Percentiles rank a stretch among this genome's conserved stretches.
These are phyloP conservation scores for Heliornis fulica DNA, from an alignment of 2,113 vertebrate genomes.

Conservation along the genomic window DNA sequence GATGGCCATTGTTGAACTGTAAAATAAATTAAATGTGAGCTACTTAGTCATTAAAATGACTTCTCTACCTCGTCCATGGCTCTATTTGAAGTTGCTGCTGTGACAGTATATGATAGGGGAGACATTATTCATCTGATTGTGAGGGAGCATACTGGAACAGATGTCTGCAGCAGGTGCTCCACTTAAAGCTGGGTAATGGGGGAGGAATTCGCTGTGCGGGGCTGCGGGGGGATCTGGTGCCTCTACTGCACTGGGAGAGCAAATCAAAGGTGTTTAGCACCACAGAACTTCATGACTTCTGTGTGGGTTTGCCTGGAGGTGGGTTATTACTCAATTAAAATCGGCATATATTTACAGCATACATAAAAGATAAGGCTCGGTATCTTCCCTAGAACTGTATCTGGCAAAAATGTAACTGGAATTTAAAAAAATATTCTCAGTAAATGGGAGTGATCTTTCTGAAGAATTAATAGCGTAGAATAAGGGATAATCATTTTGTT, in stretches of 20 bases:
- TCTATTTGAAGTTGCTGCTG: slow-evolving; percentile 52
- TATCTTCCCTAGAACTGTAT: neutral
- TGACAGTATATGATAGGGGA: slow-evolving; percentile 22
- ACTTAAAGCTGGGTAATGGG: neutral
- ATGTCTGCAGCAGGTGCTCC: slow-evolving; percentile 62
- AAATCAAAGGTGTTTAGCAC: neutral
- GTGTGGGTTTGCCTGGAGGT: neutral
- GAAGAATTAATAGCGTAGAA: neutral
- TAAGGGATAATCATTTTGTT: neutral
- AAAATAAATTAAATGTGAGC: slow-evolving; percentile 40
- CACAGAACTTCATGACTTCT: neutral
- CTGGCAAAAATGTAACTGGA: neutral
- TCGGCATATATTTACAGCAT: neutral
- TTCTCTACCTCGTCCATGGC: neutral
- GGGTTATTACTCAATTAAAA: neutral
- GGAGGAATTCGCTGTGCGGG: slow-evolving; percentile 28
- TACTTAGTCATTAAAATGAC: slow-evolving; percentile 33
- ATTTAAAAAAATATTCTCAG: neutral
- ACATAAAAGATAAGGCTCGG: neutral
- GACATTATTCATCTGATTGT: slow-evolving; percentile 6
- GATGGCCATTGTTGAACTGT: slow-evolving; percentile 68
- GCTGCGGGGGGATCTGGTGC: neutral
- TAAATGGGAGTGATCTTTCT: neutral
- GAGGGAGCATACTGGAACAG: neutral
- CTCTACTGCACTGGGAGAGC: neutral